Conservation (phyloP, 2,113 vertebrate species). For the Scomber scombrus region DNA sequence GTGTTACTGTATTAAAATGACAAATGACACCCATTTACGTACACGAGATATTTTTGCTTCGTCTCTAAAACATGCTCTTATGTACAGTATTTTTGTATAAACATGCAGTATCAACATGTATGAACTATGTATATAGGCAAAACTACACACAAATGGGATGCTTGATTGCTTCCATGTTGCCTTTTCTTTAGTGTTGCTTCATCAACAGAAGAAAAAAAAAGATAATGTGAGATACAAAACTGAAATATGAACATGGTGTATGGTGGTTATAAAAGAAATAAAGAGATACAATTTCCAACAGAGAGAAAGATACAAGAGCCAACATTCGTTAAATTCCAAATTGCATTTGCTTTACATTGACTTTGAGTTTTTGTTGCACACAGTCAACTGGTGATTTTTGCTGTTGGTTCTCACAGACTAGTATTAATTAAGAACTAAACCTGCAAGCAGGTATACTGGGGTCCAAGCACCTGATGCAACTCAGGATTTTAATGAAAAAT, state of each 20-base stretch:
- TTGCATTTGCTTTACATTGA: slow-evolving; percentile 49
- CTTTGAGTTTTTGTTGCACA: slow-evolving; percentile 45
- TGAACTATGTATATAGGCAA: slow-evolving; percentile 86
- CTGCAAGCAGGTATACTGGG: slow-evolving; percentile 1
- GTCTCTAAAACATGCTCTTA: slow-evolving; percentile 91
- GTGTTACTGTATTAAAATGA: slow-evolving; percentile 85
- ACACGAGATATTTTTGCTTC: slow-evolving; percentile 87
- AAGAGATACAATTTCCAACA: slow-evolving; percentile 75
- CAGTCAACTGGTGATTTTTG: slow-evolving; percentile 45
- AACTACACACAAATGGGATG: slow-evolving; percentile 86
- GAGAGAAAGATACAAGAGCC: slow-evolving; percentile 40
- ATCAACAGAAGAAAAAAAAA: slow-evolving; percentile 56
- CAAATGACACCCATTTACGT: slow-evolving; percentile 86
- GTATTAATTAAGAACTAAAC: slow-evolving; percentile 13
- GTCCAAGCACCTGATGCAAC: not conserved
- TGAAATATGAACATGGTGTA: slow-evolving; percentile 50
- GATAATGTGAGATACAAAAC: slow-evolving; percentile 47
- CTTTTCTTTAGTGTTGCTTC: slow-evolving; percentile 82
- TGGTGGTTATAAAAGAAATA: slow-evolving; percentile 43
- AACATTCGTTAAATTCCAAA: slow-evolving; percentile 61
- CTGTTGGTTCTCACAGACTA: slow-evolving; percentile 18
- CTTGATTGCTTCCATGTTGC: slow-evolving; percentile 83
- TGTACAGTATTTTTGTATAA: slow-evolving; percentile 87
- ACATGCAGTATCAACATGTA: slow-evolving; percentile 90
- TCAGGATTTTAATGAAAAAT: slow-evolving; percentile 17